Evolutionary conservation across 2,888 invertebrate species (phyloP), one percentile per base, ranked within the genome.

Genomic region (Microchrysa polita): DNA sequence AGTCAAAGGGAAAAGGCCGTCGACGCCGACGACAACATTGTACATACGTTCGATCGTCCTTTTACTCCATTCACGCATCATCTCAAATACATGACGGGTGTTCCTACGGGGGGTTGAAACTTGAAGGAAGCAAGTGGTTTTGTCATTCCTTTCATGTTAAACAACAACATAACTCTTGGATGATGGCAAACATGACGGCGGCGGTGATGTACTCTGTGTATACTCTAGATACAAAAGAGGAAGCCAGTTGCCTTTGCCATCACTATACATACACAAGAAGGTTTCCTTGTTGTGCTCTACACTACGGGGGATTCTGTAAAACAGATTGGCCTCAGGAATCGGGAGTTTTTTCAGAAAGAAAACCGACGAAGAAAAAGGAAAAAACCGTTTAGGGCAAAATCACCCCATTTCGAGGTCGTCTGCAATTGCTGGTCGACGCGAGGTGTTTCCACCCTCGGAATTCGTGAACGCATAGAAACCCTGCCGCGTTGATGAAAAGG

Each of bases 131-230:
- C 75, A 78, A 78, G 78, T 78, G 78, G 78, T 78, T 77, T 77
- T 78, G 78, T 77, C 78, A 78, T 78, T 77, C 77, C 78, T 75
- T 78, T 78, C 67, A 74, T 76, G 74, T 73, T 60, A 67, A 34
- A 52, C n/a, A n/a, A n/a, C n/a, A n/a, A n/a, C 61, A 75, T 71
- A 53, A 55, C 67, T 67, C 73, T 73, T 67, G 59, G 67, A 60
- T 42, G 67, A 63, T 16, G 16, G 63, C 5, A 48, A 34, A 57
- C 69, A 20, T 69, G 40, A 34, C 5, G 34, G n/a, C n/a, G n/a
- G n/a, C n/a, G n/a, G n/a, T n/a, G n/a, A 69, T 22, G 65, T 44
- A 65, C 44, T 44, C 44, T 27, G 42, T 44, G 63, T 9, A 59
- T 16, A 7, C 14, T 27, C 23, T n/a, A 27, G 9, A 12, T 40